Conservation (phyloP, 92 coral and sea anemone genomes). For the Virgularia gustaviana region DNA sequence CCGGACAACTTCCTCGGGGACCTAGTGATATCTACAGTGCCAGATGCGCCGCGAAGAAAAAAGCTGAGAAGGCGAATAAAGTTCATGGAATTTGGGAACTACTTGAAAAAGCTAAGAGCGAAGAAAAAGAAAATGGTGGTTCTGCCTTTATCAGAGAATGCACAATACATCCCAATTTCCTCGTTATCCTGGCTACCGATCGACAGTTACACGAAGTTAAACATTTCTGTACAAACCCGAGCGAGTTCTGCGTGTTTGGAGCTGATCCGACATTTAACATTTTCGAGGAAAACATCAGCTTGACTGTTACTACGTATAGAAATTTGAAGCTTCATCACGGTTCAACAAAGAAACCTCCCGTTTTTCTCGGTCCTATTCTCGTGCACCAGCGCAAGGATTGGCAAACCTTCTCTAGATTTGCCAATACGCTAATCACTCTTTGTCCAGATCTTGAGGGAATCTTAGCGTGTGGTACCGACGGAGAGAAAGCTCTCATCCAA, state of each 20-base stretch:
- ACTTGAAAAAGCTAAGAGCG: neutral
- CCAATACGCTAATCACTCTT: neutral
- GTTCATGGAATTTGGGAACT: constrained; percentile 1
- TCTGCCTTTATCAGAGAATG: constrained; percentile 1
- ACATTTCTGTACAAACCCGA: neutral
- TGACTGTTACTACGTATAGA: constrained; percentile 6
- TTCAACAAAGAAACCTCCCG: neutral
- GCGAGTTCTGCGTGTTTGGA: constrained; percentile 11
- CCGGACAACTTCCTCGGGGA: constrained; percentile 35
- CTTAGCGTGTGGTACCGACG: constrained; percentile 16
- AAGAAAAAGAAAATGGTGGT: neutral
- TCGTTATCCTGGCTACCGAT: neutral
- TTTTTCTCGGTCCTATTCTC: neutral
- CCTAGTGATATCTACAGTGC: constrained; percentile 8
- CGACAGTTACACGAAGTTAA: neutral
- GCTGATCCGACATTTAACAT: constrained; percentile 14
- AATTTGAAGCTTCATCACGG: neutral
- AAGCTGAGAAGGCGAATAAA: neutral
- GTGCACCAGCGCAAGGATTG: neutral
- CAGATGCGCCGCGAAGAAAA: constrained; percentile 19
- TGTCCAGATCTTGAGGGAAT: constrained; percentile 9
- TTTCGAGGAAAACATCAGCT: constrained; percentile 4
- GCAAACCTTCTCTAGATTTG: neutral
- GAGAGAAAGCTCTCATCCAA: neutral
- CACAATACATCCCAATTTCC: neutral